These are phyloP conservation scores for Pseudochaenichthys georgianus DNA, from an alignment of 2,797 vertebrate species.

Conservation along the genomic window DNA sequence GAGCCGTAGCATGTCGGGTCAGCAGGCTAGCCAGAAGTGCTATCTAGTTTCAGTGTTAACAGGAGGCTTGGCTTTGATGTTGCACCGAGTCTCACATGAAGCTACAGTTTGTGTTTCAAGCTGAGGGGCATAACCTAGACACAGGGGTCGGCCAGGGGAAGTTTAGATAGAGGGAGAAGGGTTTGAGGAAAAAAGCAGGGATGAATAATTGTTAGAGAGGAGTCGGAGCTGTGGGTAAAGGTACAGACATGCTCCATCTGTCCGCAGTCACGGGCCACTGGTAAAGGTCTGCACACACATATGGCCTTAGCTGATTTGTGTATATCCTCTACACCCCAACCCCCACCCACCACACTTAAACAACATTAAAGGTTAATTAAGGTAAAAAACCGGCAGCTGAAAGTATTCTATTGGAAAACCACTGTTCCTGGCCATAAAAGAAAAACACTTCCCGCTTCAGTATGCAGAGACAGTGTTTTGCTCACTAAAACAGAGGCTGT, in stretches of 20 bases:
- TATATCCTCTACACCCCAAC: background rate
- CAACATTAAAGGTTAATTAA: conserved; percentile 33
- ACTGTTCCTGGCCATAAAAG: conserved; percentile 10
- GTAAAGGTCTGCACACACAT: conserved; percentile 55
- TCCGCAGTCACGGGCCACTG: conserved; percentile 45
- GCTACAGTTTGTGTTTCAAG: conserved; percentile 66
- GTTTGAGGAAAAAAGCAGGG: conserved; percentile 9
- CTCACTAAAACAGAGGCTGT: conserved; percentile 7
- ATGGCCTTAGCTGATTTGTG: conserved; percentile 21
- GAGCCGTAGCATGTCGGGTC: conserved; percentile 52
- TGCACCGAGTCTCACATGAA: background rate
- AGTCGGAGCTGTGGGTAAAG: conserved; percentile 32
- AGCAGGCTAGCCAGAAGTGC: conserved; percentile 52
- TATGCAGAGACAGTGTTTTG: background rate
- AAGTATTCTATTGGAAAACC: background rate
- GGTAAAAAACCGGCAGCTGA: conserved; percentile 26
- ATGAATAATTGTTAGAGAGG: conserved; percentile 32
- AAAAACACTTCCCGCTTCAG: conserved; percentile 10
- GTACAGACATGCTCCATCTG: conserved; percentile 45
- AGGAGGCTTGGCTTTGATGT: conserved; percentile 74
- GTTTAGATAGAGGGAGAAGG: conserved; percentile 7
- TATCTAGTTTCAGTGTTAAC: conserved; percentile 77
- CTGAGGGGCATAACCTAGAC: conserved; percentile 58
- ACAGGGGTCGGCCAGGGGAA: conserved; percentile 41
- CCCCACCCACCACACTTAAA: background rate